Evolutionary conservation across 2,888 invertebrate species (phyloP).

Genomic region (Prenolepis imparis): DNA sequence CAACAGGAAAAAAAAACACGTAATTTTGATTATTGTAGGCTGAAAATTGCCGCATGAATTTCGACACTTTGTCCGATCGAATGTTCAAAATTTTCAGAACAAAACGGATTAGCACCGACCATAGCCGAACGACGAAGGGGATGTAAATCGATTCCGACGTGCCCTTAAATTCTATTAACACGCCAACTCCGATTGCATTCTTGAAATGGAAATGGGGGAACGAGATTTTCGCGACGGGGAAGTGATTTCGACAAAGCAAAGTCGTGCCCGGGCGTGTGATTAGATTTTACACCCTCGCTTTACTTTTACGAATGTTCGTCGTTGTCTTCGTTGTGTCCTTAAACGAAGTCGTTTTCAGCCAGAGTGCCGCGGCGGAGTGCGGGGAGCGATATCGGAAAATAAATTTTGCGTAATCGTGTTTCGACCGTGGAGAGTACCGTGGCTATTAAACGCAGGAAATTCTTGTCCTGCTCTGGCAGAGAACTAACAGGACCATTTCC

Average conservation of each 20-base stretch:
- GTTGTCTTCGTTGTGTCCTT: constrained; percentile 40
- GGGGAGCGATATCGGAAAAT: constrained; percentile 49
- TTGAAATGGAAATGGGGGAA: constrained; percentile 70
- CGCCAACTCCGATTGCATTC: constrained; percentile 70
- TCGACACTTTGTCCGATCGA: constrained; percentile 41
- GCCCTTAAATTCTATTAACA: constrained; percentile 64
- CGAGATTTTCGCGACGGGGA: constrained; percentile 63
- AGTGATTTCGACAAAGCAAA: constrained; percentile 64
- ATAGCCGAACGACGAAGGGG: constrained; percentile 64
- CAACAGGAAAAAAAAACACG: background rate
- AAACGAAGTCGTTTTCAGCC: constrained; percentile 17
- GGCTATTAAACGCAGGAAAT: constrained; percentile 57
- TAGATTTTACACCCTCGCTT: constrained; percentile 55
- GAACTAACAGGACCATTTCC: constrained; percentile 56
- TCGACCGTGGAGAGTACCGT: constrained; percentile 26
- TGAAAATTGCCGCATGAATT: constrained; percentile 39
- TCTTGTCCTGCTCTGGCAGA: constrained; percentile 51
- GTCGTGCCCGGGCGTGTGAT: constrained; percentile 44
- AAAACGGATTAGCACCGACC: constrained; percentile 70
- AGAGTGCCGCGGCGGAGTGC: background rate
- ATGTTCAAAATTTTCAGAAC: constrained; percentile 58
- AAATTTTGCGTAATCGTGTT: constrained; percentile 55
- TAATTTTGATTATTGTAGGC: background rate
- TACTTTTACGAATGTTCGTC: constrained; percentile 31
- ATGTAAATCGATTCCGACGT: constrained; percentile 68